phyloP scores from a whole-genome alignment of 2,888 invertebrate genomes.

The Drymonia ruficornis region DNA sequence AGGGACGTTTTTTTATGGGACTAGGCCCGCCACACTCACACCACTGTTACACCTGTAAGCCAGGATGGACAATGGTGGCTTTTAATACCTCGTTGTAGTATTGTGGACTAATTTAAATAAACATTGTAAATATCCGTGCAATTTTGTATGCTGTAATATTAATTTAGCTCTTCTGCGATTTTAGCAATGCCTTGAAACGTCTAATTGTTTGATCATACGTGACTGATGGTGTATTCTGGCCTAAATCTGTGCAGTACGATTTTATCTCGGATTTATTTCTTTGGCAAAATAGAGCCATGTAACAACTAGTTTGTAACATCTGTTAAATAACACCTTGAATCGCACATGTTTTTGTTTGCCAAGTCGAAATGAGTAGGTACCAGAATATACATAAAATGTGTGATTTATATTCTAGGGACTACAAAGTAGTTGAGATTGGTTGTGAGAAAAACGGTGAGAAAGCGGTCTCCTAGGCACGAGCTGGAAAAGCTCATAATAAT shows the following conservation, averaged over 20 bases:
- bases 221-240: conserved; percentile 38
- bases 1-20: too few species aligned
- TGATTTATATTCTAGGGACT: not conserved
- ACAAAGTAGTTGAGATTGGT: not conserved
- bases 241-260: conserved; percentile 26
- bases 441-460: not conserved
- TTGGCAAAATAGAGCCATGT: not conserved
- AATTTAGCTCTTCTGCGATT: conserved; percentile 20
- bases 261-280: not conserved
- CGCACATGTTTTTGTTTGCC: conserved; percentile 8
- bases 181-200: conserved; percentile 33
- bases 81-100: too few species aligned
- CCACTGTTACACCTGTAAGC: too few species aligned
- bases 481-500: too few species aligned
- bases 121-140: conserved; percentile 6
- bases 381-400: not conserved
- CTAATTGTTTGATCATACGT: conserved; percentile 41
- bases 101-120: not conserved
- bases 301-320: not conserved
- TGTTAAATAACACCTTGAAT: not conserved
- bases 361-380: conserved; percentile 2
- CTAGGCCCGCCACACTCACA: too few species aligned
- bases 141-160: conserved; percentile 16
- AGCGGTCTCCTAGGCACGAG: too few species aligned
- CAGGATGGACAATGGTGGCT: too few species aligned